Base-by-base conservation (phyloP, 1,140 invertebrate genomes). In the Teleopsis dalmanni region DNA sequence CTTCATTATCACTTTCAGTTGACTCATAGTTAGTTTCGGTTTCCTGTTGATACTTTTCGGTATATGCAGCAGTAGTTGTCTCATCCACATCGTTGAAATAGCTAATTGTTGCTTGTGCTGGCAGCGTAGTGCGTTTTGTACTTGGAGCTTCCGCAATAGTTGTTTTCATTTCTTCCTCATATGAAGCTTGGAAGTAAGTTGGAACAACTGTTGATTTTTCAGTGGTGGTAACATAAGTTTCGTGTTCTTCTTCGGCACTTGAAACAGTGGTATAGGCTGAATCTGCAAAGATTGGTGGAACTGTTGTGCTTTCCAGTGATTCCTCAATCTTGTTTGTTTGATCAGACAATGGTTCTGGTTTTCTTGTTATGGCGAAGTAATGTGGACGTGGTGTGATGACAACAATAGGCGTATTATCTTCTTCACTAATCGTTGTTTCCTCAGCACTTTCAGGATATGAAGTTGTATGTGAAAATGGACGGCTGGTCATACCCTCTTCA, bases 351-450 rank as follows among this genome's bases (percentile, higher is more conserved):
- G n/a, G n/a, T n/a, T n/a, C n/a, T n/a, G n/a, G n/a, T n/a, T n/a
- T n/a, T n/a, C n/a, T n/a, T n/a, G n/a, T n/a, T n/a, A n/a, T n/a
- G n/a, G n/a, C n/a, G n/a, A n/a, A n/a, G 27, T 59, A 64, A 19
- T 64, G 61, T 1, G 61, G 61, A n/a, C 59, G 43, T 0, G 62
- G 62, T 4, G 61, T 64, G 13, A 64, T 64, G 4, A 64, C 31
- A 3, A 64, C 61, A 16, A 64, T 51, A 0, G 61, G 57, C 0
- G 59, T 56, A 13, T 52, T 56, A 8, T 33, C 14, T 11, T 64
- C 60, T 9, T 59, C 25, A 48, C 55, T 64, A 6, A 58, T 64
- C 0, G 61, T 64, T 4, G 51, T 43, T 34, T 48, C 27, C 4
- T 48, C 33, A n/a, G 29, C 29, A 18, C 8, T 8, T n/a, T n/a